Evolutionary conservation across 53 echinoderm and acorn worm species (phyloP).

Genomic region (Holothuria leucospilota): DNA sequence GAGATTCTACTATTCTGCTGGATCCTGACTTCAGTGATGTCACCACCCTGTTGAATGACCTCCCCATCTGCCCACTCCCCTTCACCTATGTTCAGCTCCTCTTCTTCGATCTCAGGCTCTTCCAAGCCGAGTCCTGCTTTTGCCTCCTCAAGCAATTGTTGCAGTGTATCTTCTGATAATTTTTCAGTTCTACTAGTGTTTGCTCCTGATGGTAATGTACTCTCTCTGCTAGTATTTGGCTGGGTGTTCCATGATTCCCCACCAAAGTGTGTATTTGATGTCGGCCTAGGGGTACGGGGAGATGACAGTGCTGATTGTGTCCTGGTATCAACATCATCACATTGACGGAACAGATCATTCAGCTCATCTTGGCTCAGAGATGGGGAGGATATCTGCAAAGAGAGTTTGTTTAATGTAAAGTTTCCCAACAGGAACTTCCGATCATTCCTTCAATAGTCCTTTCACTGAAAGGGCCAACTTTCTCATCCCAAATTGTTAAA

Average conservation of each 20-base stretch:
- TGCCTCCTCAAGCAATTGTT: conserved; percentile 80
- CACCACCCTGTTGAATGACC: too few species aligned
- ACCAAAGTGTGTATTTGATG: not conserved
- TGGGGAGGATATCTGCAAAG: conserved; percentile 83
- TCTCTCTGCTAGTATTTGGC: not conserved
- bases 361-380: conserved; percentile 74
- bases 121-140: conserved; percentile 64
- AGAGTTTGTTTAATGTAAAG: not conserved
- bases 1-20: too few species aligned
- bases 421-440: not conserved
- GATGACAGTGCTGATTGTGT: conserved; percentile 83
- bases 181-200: conserved; percentile 44
- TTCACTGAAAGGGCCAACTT: too few species aligned
- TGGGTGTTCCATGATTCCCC: too few species aligned
- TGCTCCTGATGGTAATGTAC: not conserved
- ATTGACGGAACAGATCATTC: conserved; percentile 77
- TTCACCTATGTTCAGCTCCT: not conserved
- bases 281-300: conserved; percentile 56
- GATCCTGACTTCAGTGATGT: too few species aligned
- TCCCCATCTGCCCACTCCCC: too few species aligned
- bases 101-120: not conserved
- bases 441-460: not conserved
- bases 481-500: too few species aligned
- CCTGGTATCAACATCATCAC: conserved; percentile 84
- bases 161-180: conserved; percentile 76